These are phyloP conservation scores for Ichneumon xanthorius DNA, from an alignment of 2,888 invertebrate species.

Conservation along the genomic window DNA sequence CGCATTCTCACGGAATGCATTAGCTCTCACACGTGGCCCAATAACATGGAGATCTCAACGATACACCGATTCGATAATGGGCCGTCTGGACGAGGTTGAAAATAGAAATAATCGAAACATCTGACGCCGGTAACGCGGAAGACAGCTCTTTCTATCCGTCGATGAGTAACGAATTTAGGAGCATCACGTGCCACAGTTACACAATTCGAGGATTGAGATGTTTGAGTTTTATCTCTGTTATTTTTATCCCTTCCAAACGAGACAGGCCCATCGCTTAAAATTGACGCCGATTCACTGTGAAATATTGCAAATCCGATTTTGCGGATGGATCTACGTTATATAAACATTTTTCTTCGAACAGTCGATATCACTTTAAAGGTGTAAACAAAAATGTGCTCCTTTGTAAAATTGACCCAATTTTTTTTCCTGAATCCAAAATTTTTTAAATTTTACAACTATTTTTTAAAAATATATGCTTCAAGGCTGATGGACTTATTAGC, in stretches of 20 bases:
- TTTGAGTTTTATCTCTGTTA: background rate
- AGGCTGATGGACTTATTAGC: background rate
- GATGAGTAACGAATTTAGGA: slow-evolving; percentile 13
- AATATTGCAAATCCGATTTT: background rate
- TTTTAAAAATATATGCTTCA: background rate
- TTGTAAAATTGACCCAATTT: background rate
- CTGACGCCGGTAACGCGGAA: slow-evolving; percentile 5
- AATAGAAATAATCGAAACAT: slow-evolving; percentile 17
- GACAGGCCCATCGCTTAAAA: background rate
- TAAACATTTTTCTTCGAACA: background rate
- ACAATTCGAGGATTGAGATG: slow-evolving; percentile 2
- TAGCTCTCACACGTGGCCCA: background rate
- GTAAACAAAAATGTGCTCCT: background rate
- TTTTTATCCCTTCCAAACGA: background rate
- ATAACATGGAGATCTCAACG: background rate
- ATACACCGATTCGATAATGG: slow-evolving; percentile 6
- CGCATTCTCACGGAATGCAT: background rate
- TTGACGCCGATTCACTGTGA: background rate
- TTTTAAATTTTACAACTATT: too few species aligned
- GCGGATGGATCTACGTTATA: background rate
- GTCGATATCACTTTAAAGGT: background rate
- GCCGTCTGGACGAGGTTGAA: slow-evolving; percentile 1
- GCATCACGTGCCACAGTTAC: background rate
- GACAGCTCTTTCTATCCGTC: background rate
- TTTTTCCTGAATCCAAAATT: background rate